phyloP scores from a whole-genome alignment of 2,888 invertebrate genomes.

The Nemotelus pantherinus region DNA sequence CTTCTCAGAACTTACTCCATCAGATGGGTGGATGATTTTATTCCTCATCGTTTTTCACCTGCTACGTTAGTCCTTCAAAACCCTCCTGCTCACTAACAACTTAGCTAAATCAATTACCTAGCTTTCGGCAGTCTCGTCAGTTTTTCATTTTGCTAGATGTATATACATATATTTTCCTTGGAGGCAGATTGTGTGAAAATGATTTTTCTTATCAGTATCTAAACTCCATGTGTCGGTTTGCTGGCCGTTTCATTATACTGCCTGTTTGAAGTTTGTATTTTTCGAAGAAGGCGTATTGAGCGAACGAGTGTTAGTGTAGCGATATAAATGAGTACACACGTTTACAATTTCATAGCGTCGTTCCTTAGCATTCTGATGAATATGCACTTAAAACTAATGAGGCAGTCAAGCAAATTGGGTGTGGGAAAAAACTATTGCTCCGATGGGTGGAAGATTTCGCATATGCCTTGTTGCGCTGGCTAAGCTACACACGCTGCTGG shows the following conservation, averaged over 20 bases:
- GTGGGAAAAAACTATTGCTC: background rate
- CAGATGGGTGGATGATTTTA: too few species aligned
- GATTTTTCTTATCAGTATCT: constrained; percentile 29
- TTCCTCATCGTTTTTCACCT: too few species aligned
- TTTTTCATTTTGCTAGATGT: too few species aligned
- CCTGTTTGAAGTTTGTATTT: too few species aligned
- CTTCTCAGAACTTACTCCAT: too few species aligned
- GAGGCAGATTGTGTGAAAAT: constrained; percentile 24
- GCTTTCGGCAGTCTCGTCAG: too few species aligned
- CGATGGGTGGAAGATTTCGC: constrained; percentile 5
- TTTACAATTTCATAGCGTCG: constrained; percentile 28
- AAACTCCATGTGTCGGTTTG: background rate
- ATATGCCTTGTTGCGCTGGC: background rate
- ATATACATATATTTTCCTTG: background rate
- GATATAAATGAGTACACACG: constrained; percentile 13
- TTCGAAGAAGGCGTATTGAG: too few species aligned
- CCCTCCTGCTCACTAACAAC: too few species aligned
- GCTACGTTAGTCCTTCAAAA: too few species aligned
- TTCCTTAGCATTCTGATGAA: constrained; percentile 1
- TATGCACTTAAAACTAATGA: constrained; percentile 13
- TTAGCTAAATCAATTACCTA: too few species aligned
- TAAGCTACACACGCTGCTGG: background rate
- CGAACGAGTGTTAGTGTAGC: too few species aligned
- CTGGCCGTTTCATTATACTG: too few species aligned
- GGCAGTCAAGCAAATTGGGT: background rate